These are phyloP conservation scores for Nyctereutes procyonoides DNA, from an alignment of 2,113 vertebrate species.

Conservation along the genomic window DNA sequence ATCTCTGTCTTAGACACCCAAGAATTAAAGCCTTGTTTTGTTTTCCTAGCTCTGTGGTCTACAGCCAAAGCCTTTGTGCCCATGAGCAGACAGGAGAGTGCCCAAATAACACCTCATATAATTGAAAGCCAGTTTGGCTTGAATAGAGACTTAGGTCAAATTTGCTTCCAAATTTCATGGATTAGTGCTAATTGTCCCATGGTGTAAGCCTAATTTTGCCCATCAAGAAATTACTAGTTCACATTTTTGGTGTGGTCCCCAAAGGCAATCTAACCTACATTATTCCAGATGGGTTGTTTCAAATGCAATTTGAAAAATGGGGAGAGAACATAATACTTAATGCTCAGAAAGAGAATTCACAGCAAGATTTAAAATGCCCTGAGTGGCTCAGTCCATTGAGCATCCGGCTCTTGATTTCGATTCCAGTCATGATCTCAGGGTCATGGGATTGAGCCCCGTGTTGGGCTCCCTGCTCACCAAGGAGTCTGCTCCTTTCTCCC, in stretches of 20 bases:
- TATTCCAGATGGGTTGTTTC: conserved; percentile 60
- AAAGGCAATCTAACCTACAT: conserved; percentile 54
- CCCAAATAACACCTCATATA: conserved; percentile 59
- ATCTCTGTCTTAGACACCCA: neutral
- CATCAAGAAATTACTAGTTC: conserved; percentile 58
- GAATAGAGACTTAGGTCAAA: conserved; percentile 49
- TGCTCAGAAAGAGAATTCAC: conserved; percentile 37
- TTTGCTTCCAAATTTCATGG: conserved; percentile 70
- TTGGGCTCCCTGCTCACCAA: neutral
- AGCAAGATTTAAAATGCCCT: neutral
- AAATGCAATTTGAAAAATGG: conserved; percentile 34
- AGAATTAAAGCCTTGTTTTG: conserved; percentile 41
- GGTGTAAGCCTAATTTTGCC: conserved; percentile 64
- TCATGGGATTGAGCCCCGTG: neutral
- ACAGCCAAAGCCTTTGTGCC: conserved; percentile 49
- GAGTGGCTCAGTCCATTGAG: neutral
- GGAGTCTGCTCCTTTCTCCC: neutral
- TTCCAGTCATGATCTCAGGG: neutral
- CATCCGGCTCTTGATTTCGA: neutral
- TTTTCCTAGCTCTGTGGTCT: neutral
- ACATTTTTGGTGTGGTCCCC: conserved; percentile 45
- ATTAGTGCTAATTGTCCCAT: conserved; percentile 67
- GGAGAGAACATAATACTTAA: neutral
- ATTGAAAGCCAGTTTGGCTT: conserved; percentile 61
- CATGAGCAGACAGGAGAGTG: conserved; percentile 47